Base-by-base conservation (phyloP, 2,888 invertebrate species). In the Trypoxylon attenuatum region DNA sequence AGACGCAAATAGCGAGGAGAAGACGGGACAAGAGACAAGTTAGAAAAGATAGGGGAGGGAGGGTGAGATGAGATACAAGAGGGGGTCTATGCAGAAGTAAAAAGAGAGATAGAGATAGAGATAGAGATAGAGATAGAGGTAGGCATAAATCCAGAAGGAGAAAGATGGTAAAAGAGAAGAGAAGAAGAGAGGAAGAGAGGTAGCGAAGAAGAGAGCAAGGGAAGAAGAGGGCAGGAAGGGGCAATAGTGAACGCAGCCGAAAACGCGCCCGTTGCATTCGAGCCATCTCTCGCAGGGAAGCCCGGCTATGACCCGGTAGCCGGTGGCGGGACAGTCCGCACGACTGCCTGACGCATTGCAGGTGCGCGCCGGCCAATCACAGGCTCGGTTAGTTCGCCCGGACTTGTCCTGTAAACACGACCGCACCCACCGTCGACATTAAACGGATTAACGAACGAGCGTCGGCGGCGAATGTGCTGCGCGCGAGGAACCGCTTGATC, bases 291-390 rank as follows among this genome's bases (percentile, higher is more conserved):
- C 73, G 72, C 72, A 74, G 79, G 78, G 78, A 78, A 80, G 80
- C 77, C 82, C 80, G 79, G 82, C 79, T 84, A 79, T 84, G 83
- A 84, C 84, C 84, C 82, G 84, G 82, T 79, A 82, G 81, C 73
- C 87, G 88, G 87, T 90, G 90, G 89, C 90, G 89, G 90, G 75
- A 87, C 76, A 77, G 80, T 79, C 79, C 79, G 84, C 84, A 80
- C 83, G 83, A 78, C 80, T 85, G 88, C 88, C 90, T 93, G 93
- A 93, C 93, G 93, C 93, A 94, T 93, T 94, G 94, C 94, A 93
- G 94, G 93, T 94, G 92, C 91, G 91, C 91, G 89, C 87, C 89
- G 90, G 90, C 93, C 93, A 93, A 94, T 93, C 91, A 90, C 90
- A 90, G 90, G 89, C 90, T 90, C 82, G 87, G 84, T 87, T 84